These are phyloP conservation scores for Heteromormyrus szaboi DNA, from an alignment of 2,797 vertebrate genomes.

Conservation along the genomic window DNA sequence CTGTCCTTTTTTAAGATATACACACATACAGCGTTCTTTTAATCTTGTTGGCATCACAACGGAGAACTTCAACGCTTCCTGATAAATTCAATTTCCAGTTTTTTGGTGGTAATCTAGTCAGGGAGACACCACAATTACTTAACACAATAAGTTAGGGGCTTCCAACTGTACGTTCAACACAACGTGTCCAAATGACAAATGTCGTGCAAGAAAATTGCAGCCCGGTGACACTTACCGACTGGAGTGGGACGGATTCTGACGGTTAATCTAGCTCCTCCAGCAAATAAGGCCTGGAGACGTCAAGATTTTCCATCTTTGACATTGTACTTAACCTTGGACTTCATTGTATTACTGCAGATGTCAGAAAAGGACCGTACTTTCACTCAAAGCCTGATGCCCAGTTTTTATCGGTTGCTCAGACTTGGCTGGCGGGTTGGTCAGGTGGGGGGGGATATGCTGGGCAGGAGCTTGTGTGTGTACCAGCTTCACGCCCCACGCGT, in stretches of 20 bases:
- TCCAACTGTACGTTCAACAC: not conserved
- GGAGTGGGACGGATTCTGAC: not conserved
- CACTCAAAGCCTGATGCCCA: not conserved
- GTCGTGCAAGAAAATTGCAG: not conserved
- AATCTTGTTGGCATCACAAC: not conserved
- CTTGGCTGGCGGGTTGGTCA: not conserved
- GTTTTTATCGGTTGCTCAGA: not conserved
- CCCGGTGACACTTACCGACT: not conserved
- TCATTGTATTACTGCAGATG: not conserved
- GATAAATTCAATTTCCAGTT: not conserved
- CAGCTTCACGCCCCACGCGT: not conserved
- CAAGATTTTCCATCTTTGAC: not conserved
- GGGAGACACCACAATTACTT: not conserved
- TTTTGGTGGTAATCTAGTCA: not conserved
- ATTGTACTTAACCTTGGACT: not conserved
- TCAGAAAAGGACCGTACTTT: not conserved
- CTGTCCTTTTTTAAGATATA: not conserved
- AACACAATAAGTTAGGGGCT: not conserved
- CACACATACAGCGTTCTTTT: not conserved
- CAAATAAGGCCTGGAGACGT: not conserved
- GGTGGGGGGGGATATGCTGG: not conserved
- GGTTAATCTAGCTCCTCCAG: not conserved
- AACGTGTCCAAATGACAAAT: not conserved
- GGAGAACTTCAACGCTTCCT: not conserved
- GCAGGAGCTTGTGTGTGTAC: not conserved